Evolutionary conservation across 2,888 invertebrate genomes (phyloP).

Genomic region (Craniophora ligustri): DNA sequence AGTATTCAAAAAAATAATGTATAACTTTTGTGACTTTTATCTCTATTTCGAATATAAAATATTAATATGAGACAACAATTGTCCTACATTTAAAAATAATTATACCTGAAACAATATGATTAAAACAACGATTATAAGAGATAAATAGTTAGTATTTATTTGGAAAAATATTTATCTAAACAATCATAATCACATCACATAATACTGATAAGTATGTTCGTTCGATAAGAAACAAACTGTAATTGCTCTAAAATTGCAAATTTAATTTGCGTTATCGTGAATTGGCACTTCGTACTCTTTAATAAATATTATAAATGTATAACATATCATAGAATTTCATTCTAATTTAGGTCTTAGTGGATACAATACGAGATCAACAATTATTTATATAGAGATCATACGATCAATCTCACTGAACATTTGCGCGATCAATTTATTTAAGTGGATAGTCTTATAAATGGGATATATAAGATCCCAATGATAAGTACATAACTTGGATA

Average conservation of each 20-base stretch:
- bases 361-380: not conserved
- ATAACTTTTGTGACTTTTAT: too few species aligned
- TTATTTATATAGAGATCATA: not conserved
- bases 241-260: constrained; percentile 31
- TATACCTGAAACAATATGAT: not conserved
- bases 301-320: not conserved
- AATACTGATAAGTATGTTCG: constrained; percentile 24
- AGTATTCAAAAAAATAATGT: too few species aligned
- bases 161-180: constrained; percentile 53
- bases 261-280: constrained; percentile 44
- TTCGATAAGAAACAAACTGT: not conserved
- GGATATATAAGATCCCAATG: not conserved
- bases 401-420: not conserved
- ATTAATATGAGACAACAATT: too few species aligned
- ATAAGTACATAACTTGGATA: not conserved
- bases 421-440: not conserved
- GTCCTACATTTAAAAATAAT: too few species aligned
- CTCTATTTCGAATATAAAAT: too few species aligned
- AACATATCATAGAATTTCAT: constrained; percentile 31
- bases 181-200: constrained; percentile 27
- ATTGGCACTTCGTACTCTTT: constrained; percentile 42
- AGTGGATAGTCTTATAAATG: not conserved
- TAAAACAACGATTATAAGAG: constrained; percentile 3
- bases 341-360: not conserved
- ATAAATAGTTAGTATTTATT: constrained; percentile 64